phyloP scores from a whole-genome alignment of 2,113 vertebrate genomes.

The Cynoglossus semilaevis region DNA sequence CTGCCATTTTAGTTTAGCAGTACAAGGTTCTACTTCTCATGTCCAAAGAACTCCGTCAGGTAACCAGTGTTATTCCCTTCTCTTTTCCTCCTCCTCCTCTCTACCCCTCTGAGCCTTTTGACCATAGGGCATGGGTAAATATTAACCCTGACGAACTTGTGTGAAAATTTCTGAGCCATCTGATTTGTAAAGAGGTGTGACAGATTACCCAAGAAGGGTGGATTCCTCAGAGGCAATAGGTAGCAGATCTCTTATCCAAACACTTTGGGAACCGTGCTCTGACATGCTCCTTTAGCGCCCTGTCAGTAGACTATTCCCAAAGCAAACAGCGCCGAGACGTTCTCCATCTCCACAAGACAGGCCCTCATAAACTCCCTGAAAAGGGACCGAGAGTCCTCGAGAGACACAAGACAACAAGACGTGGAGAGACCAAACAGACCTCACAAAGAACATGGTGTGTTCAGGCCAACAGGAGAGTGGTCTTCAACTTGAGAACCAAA shows the following conservation, averaged over 20 bases:
- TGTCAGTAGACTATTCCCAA: conserved; percentile 78
- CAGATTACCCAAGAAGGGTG: conserved; percentile 75
- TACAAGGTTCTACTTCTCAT: too few relatives aligned
- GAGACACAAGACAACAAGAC: conserved; percentile 74
- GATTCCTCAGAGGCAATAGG: conserved; percentile 78
- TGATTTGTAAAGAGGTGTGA: conserved; percentile 76
- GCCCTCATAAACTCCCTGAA: conserved; percentile 72
- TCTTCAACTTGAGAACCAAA: conserved; percentile 52
- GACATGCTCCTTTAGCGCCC: conserved; percentile 82
- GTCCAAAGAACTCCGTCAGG: neutral
- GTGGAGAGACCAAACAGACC: conserved; percentile 72
- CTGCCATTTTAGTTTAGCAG: too few relatives aligned
- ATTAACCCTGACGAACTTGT: conserved; percentile 83
- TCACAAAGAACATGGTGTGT: conserved; percentile 73
- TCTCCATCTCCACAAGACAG: conserved; percentile 50
- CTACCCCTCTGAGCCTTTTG: conserved; percentile 63
- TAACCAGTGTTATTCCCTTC: conserved; percentile 33
- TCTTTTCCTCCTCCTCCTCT: conserved; percentile 41
- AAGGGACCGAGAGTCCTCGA: conserved; percentile 71
- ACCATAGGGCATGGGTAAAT: conserved; percentile 78
- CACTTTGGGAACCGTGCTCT: conserved; percentile 68
- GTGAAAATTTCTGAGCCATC: conserved; percentile 81
- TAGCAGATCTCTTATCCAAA: conserved; percentile 75
- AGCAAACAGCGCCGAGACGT: conserved; percentile 76
- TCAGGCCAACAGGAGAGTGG: conserved; percentile 67